phyloP scores from a whole-genome alignment of 2,888 invertebrate species.

The Yponomeuta cagnagella region DNA sequence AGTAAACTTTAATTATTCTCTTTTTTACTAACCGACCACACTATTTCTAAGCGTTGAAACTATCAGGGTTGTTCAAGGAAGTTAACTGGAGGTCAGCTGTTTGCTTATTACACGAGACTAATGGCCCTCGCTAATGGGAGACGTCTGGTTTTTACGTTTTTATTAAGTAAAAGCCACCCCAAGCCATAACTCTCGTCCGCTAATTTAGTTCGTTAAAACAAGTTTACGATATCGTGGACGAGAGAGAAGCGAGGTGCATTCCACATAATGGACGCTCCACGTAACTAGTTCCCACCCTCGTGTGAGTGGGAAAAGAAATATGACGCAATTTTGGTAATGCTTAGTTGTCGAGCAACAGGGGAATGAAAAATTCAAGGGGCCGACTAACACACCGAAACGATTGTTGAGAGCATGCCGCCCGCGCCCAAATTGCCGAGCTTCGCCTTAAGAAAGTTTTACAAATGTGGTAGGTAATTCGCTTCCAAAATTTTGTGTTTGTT shows the following conservation, averaged over 20 bases:
- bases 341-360: conserved; percentile 72
- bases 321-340: conserved; percentile 75
- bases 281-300: conserved; percentile 57
- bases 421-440: neutral
- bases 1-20: too few relatives aligned
- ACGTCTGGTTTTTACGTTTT: neutral
- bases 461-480: neutral
- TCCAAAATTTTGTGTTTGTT: neutral
- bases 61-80: neutral
- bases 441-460: neutral
- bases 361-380: conserved; percentile 75
- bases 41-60: too few relatives aligned
- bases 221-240: neutral
- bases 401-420: conserved; percentile 66
- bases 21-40: too few relatives aligned
- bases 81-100: neutral
- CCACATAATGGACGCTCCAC: conserved; percentile 28
- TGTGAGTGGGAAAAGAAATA: conserved; percentile 68
- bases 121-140: neutral
- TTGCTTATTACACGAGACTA: conserved; percentile 1
- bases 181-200: neutral
- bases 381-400: conserved; percentile 63
- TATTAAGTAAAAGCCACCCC: neutral
- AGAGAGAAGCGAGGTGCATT: conserved; percentile 8
- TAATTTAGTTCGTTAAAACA: neutral